Evolutionary conservation across 2,797 vertebrate genomes (phyloP).

Genomic region (Carapus acus): DNA sequence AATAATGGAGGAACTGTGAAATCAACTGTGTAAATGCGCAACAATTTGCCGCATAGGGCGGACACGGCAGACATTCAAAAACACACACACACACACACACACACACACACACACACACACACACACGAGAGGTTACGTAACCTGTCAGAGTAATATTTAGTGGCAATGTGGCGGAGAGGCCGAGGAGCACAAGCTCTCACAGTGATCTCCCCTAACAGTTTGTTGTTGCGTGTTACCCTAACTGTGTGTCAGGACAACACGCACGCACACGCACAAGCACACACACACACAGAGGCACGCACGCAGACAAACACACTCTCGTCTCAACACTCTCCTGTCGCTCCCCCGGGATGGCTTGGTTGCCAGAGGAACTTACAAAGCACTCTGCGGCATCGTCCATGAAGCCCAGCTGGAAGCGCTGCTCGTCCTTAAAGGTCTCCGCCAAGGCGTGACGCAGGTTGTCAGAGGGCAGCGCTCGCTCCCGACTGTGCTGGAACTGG

Average conservation of each 20-base stretch:
- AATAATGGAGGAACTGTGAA: constrained; percentile 25
- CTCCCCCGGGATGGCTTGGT: constrained; percentile 31
- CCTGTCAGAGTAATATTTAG: constrained; percentile 63
- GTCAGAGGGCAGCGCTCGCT: constrained; percentile 92
- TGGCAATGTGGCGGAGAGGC: constrained; percentile 47
- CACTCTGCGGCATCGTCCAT: constrained; percentile 99
- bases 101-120: too few species aligned
- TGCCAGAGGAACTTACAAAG: constrained; percentile 82
- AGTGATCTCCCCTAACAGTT: constrained; percentile 66
- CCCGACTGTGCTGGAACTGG: constrained; percentile 94
- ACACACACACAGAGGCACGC: constrained; percentile 20
- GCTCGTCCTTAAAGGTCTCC: constrained; percentile 97
- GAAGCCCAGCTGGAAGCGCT: constrained; percentile 94
- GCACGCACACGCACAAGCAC: constrained; percentile 24
- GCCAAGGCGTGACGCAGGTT: constrained; percentile 95
- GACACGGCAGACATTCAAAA: too few species aligned
- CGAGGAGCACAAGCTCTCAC: constrained; percentile 56
- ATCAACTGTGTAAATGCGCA: constrained; percentile 21
- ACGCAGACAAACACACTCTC: constrained; percentile 4
- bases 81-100: too few species aligned
- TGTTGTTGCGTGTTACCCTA: constrained; percentile 42
- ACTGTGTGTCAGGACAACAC: constrained; percentile 29
- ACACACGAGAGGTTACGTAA: constrained; percentile 57
- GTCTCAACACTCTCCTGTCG: constrained; percentile 20
- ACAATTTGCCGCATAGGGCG: constrained; percentile 21